Evolutionary conservation across 1,140 invertebrate species (phyloP), one percentile per base, ranked within the genome.

Genomic region (Drosophila ercepeae): DNA sequence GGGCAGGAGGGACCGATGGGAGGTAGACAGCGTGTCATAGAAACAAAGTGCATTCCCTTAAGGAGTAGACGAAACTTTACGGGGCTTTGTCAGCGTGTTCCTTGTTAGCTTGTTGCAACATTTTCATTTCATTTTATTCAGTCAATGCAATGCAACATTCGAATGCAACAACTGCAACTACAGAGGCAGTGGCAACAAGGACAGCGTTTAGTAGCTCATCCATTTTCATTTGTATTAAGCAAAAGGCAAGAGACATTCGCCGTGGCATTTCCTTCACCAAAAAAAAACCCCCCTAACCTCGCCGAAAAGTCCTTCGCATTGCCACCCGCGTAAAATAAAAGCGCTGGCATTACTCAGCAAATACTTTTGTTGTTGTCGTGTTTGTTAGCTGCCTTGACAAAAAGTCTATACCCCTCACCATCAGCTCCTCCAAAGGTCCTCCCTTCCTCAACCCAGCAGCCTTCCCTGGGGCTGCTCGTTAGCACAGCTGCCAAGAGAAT

Each of bases 171-270:
- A 68, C 45, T 36, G 45, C 59, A 46, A 45, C 23, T 32, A 29
- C 13, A 16, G 36, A 11, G n/a, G 36, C 0, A 39, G 36, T 39
- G 36, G 36, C 71, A 58, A 64, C 77, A 70, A 58, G 51, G 81
- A 77, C 63, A 81, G 76, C 81, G 86, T 79, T 86, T 86, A 86
- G 81, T 86, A 78, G 77, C 81, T 86, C 82, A 86, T 86, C 81
- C 82, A 86, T 86, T 86, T 86, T 86, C 81, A 86, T 86, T 86
- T 86, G 81, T 88, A 77, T 82, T 86, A 75, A 88, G 81, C 77
- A 69, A 77, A 81, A 81, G 71, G 63, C 76, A 84, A 76, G 67
- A 46, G 71, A 71, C 32, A 70, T 11, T 48, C 45, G 19, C 27
- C 39, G 16, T 14, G 19, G 25, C 32, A 25, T 54, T 16, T 29